These are phyloP conservation scores for Microchirus variegatus DNA, from an alignment of 2,797 vertebrate species.

Conservation along the genomic window DNA sequence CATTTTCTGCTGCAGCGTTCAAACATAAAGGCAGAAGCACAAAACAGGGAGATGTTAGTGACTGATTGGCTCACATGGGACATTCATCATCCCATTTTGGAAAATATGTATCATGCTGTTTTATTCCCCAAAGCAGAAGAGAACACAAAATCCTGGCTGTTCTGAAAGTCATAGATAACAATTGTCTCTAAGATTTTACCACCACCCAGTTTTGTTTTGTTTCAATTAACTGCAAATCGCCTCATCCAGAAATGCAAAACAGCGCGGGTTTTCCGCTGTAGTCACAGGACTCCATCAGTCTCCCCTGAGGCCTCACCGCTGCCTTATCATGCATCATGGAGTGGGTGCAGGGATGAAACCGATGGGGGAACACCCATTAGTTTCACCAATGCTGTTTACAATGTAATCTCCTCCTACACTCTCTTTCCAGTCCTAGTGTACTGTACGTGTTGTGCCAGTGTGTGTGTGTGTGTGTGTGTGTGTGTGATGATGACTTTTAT, in stretches of 20 bases:
- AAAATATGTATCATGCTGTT: conserved; percentile 21
- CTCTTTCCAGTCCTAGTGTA: not conserved
- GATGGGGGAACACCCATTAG: conserved; percentile 47
- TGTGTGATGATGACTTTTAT: no score
- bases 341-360: no score
- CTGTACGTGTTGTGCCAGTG: no score
- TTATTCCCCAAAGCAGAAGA: conserved; percentile 8
- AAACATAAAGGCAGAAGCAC: conserved; percentile 2
- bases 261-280: conserved; percentile 12
- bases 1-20: conserved; percentile 1
- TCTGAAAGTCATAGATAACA: conserved; percentile 12
- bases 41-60: conserved; percentile 29
- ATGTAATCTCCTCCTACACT: conserved; percentile 13
- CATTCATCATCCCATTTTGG: conserved; percentile 22
- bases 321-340: conserved; percentile 53
- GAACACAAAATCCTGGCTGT: conserved; percentile 7
- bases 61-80: conserved; percentile 1
- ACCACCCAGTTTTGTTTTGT: conserved; percentile 33
- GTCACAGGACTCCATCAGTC: conserved; percentile 43
- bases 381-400: conserved; percentile 53
- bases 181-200: conserved; percentile 1
- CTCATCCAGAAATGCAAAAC: conserved; percentile 39
- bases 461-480: no score
- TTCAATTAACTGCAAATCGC: conserved; percentile 40
- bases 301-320: conserved; percentile 23